phyloP scores from a whole-genome alignment of 92 coral and sea anemone species.

The Chrysogorgia sp. region DNA sequence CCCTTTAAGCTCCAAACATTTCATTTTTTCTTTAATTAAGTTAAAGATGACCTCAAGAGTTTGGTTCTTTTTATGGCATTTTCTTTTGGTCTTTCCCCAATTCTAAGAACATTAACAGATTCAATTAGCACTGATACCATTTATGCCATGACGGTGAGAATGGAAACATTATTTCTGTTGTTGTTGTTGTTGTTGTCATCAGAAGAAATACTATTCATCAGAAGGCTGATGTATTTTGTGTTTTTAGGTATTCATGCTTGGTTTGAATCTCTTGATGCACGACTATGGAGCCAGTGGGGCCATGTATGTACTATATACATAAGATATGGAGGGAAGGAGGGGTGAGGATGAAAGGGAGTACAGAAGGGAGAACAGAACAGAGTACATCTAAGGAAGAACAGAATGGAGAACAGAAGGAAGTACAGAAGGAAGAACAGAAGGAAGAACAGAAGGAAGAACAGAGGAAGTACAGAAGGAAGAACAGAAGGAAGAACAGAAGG shows the following conservation, averaged over 20 bases:
- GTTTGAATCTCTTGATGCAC: constrained; percentile 81
- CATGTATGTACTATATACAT: constrained; percentile 65
- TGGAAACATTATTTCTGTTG: neutral
- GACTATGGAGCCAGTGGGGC: constrained; percentile 97
- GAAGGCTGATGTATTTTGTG: neutral
- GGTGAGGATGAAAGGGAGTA: no score
- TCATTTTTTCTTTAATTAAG: constrained; percentile 29
- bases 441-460: no score
- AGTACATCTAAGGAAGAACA: no score
- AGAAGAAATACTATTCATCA: no score
- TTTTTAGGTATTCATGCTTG: constrained; percentile 84
- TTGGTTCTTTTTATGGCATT: constrained; percentile 68
- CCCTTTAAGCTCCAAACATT: no score
- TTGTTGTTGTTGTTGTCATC: neutral
- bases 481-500: no score
- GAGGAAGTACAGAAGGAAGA: no score
- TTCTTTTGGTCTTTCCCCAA: constrained; percentile 80
- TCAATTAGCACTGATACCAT: constrained; percentile 97
- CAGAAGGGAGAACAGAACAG: no score
- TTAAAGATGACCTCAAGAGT: constrained; percentile 78
- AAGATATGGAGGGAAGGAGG: no score
- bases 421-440: no score
- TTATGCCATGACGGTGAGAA: constrained; percentile 93
- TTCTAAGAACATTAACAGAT: constrained; percentile 87
- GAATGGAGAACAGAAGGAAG: no score